Percentiles rank a stretch among this genome's conserved stretches.
phyloP scores from a whole-genome alignment of 2,888 invertebrate genomes.

The Cosmia pyralina region DNA sequence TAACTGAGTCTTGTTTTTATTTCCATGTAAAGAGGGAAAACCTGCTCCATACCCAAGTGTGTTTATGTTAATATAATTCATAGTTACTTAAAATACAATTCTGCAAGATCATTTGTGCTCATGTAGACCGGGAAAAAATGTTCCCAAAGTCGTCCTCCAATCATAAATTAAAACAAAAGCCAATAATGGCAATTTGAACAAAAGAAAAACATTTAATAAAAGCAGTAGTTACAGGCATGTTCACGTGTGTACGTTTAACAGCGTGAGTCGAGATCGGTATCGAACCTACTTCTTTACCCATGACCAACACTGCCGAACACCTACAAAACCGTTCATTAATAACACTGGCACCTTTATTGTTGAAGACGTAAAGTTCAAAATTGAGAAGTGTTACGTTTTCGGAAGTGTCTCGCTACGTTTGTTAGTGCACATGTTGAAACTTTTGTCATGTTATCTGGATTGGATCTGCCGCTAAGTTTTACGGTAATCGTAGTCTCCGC shows the following conservation, averaged over 20 bases:
- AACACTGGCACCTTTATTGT: constrained; percentile 20
- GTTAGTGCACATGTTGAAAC: constrained; percentile 76
- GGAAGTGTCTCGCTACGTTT: constrained; percentile 46
- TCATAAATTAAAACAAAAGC: constrained; percentile 61
- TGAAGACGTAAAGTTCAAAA: constrained; percentile 32
- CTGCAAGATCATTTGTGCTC: constrained; percentile 16
- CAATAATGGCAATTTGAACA: constrained; percentile 63
- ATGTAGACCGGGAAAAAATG: constrained; percentile 26
- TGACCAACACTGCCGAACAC: constrained; percentile 60
- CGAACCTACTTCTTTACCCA: constrained; percentile 75
- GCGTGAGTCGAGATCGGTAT: constrained; percentile 80
- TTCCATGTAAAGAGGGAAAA: constrained; percentile 38
- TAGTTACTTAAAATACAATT: constrained; percentile 47
- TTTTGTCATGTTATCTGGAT: constrained; percentile 84
- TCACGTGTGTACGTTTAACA: constrained; percentile 77
- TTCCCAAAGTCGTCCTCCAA: constrained; percentile 27
- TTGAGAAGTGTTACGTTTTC: constrained; percentile 17
- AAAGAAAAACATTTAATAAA: constrained; percentile 71
- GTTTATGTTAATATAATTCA: constrained; percentile 41
- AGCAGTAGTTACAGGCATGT: constrained; percentile 79
- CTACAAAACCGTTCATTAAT: constrained; percentile 12
- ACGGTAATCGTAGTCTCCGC: constrained; percentile 80
- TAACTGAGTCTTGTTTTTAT: constrained; percentile 25
- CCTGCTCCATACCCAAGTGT: constrained; percentile 30
- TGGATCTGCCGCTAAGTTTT: constrained; percentile 83